Evolutionary conservation across 2,888 invertebrate genomes (phyloP), one percentile per base, ranked within the genome.

Genomic region (Molorchus minor): DNA sequence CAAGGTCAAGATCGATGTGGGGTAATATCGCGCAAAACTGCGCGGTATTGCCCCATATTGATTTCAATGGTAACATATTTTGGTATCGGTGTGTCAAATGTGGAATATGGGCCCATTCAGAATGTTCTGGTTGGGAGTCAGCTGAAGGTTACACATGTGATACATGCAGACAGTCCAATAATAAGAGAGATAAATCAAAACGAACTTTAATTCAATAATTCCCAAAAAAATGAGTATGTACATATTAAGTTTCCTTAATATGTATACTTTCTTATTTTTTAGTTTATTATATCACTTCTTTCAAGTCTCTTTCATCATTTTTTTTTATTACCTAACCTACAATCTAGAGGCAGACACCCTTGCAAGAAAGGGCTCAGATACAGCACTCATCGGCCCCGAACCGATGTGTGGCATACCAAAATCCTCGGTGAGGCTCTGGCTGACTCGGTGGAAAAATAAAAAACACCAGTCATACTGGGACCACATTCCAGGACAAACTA

Each of bases 21-120:
- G 33, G 1, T 33, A 33, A 33, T 33, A 33, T 33, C 12, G 1
- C 2, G 33, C 33, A 35, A 5, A n/a, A n/a, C n/a, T 10, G 35
- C 5, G 5, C 13, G 5, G 15, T 35, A 35, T 35, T 35, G 35
- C 35, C 35, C 35, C 1, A 35, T 15, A 33, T 33, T 33, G 33
- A 33, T 33, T 33, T 33, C 33, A 33, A 33, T 12, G 12, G 10
- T 44, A 25, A 25, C 4, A 25, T 5, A 25, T 35, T 54, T 56
- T 60, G 65, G 65, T 60, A 35, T 47, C 45, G 55, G 43, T 65
- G 65, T 52, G 38, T 44, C n/a, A 46, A 41, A 43, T 65, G 59
- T 51, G 62, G 40, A 36, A 43, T 40, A 53, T 63, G 61, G 61
- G 54, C 53, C 41, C 60, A 65, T 47, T 30, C 54, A 41, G 60